phyloP scores from a whole-genome alignment of 2,113 vertebrate genomes.

The Elanus axillaris region DNA sequence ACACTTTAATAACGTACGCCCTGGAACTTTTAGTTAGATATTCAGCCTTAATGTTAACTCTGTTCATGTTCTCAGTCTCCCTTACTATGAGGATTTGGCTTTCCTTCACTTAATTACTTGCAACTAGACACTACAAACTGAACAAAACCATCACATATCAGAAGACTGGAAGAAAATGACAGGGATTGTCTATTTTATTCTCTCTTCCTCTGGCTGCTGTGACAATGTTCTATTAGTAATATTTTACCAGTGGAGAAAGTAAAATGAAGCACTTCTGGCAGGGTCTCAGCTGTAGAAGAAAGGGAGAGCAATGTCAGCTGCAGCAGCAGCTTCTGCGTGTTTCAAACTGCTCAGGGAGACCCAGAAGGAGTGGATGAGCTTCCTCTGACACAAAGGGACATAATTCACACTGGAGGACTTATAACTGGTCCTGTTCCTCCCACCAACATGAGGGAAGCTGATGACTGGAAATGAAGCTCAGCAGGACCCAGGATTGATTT shows the following conservation, averaged over 20 bases:
- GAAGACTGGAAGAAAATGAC: not conserved
- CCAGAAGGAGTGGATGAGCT: not conserved
- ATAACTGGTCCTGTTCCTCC: not conserved
- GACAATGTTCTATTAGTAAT: not conserved
- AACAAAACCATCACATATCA: not conserved
- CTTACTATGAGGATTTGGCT: not conserved
- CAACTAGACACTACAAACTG: not conserved
- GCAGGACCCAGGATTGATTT: not conserved
- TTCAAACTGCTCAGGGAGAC: not conserved
- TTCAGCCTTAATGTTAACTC: not conserved
- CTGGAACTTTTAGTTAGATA: not conserved
- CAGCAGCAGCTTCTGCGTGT: not conserved
- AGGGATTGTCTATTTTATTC: not conserved
- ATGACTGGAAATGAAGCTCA: not conserved
- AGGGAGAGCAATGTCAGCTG: rapidly evolving
- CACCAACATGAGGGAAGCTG: rapidly evolving
- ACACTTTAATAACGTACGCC: not conserved
- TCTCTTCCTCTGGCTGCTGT: not conserved
- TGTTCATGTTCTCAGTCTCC: not conserved
- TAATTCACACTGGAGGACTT: not conserved
- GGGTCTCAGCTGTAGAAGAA: not conserved
- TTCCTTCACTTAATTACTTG: not conserved
- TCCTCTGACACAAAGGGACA: not conserved
- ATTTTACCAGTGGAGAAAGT: not conserved
- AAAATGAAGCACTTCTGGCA: not conserved